phyloP scores from a whole-genome alignment of 2,113 vertebrate species.

The Caretta caretta region DNA sequence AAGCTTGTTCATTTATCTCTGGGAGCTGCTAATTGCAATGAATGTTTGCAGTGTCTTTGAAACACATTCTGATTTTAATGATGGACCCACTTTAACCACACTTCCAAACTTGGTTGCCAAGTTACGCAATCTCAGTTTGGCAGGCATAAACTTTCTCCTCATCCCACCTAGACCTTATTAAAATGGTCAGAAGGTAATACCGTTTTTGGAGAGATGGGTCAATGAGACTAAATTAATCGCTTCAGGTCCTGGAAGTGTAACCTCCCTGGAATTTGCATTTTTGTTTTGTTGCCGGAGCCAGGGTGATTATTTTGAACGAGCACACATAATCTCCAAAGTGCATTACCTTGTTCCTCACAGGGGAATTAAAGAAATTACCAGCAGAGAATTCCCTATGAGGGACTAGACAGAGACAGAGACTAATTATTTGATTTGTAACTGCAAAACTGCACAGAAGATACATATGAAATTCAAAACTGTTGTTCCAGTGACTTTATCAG shows the following conservation, averaged over 20 bases:
- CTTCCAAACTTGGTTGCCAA: not conserved
- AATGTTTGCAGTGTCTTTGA: not conserved
- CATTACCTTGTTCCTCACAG: not conserved
- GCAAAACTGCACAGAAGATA: not conserved
- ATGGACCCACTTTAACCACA: constrained; percentile 36
- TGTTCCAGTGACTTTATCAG: not conserved
- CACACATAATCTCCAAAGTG: accelerated
- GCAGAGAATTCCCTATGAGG: not conserved
- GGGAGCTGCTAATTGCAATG: constrained; percentile 3
- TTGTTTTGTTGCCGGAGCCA: not conserved
- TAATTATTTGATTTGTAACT: not conserved
- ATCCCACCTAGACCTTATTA: constrained; percentile 51
- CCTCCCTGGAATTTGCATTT: no score
- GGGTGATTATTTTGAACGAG: not conserved
- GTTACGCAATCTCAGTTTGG: not conserved
- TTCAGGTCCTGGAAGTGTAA: not conserved
- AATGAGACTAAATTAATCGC: not conserved
- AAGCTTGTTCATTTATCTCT: no score
- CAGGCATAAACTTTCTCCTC: constrained; percentile 47
- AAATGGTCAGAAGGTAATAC: not conserved
- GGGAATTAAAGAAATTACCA: not conserved
- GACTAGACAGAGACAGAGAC: not conserved
- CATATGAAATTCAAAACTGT: not conserved
- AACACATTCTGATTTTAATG: not conserved
- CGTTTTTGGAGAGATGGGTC: not conserved